Evolutionary conservation across 2,797 vertebrate species (phyloP).

Genomic region (Leptatherina wallacei): DNA sequence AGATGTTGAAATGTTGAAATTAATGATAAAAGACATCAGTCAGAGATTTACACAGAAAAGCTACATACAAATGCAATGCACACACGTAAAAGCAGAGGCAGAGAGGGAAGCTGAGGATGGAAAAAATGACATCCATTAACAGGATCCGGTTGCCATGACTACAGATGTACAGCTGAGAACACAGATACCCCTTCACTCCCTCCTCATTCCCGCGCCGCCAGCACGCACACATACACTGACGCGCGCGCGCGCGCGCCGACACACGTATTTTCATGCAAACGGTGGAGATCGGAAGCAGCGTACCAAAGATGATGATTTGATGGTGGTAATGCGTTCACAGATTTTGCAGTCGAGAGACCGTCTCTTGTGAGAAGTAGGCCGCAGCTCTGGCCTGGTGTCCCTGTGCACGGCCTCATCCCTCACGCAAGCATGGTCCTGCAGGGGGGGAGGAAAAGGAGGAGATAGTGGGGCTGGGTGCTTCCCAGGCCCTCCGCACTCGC

Average conservation of each 20-base stretch:
- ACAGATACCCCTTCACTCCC: constrained; percentile 63
- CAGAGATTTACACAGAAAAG: constrained; percentile 28
- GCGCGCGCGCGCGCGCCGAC: constrained; percentile 22
- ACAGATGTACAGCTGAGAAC: constrained; percentile 86
- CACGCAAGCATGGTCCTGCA: constrained; percentile 87
- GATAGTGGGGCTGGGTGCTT: constrained; percentile 81
- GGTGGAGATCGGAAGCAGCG: constrained; percentile 65
- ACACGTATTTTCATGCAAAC: constrained; percentile 40
- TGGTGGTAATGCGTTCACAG: constrained; percentile 94
- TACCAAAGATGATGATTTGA: constrained; percentile 98
- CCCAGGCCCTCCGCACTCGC: constrained; percentile 78
- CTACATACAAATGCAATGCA: constrained; percentile 42
- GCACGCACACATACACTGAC: constrained; percentile 37
- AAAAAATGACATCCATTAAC: constrained; percentile 81
- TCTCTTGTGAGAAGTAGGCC: constrained; percentile 96
- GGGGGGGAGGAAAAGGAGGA: constrained; percentile 82
- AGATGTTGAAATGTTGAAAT: constrained; percentile 17
- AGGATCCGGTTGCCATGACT: constrained; percentile 93
- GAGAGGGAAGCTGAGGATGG: constrained; percentile 69
- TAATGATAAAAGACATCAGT: constrained; percentile 10
- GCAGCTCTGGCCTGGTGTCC: constrained; percentile 97
- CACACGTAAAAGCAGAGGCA: constrained; percentile 58
- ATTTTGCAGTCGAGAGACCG: constrained; percentile 94
- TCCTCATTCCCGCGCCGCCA: constrained; percentile 49
- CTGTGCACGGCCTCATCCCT: constrained; percentile 98